Base-by-base conservation (phyloP, 2,888 invertebrate genomes). In the Drosophila crucigera region DNA sequence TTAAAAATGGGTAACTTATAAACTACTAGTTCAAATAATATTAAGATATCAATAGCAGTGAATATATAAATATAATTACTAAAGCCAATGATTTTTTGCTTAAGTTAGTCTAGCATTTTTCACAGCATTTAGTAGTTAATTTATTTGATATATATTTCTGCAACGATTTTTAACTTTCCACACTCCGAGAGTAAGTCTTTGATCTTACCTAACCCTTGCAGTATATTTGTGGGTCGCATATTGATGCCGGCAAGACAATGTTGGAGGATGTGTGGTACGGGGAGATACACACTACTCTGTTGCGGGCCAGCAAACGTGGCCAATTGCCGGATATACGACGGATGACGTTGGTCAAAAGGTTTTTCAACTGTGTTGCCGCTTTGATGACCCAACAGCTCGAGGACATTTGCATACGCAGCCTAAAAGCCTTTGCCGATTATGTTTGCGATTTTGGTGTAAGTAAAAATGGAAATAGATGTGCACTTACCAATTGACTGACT, bases 371-470 rank as follows among this genome's bases (percentile, higher is more conserved):
- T 84, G 95, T 98, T 2, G 96, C 96, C 0, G 96, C 96, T 35
- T 94, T 98, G 49, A 98, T 98, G 98, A 97, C 97, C 0, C 96
- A 96, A 84, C 97, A 98, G 87, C 94, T 99, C 67, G 97, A 98
- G 92, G 95, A 95, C 30, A 93, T 98, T 39, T 97, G 97, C 80
- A 94, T 97, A 50, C 95, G 96, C 83, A 98, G 98, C 6, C 95
- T 98, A 87, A 94, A 95, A 58, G 96, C 97, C 78, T 98, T 95
- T 91, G 96, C 96, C 1, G 94, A 96, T 59, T 97, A 97, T 80
- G 95, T 98, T 41, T 94, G 96, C 78, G 96, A 97, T 91, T 95
- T 96, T 80, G 95, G 95, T 91, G 98, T 97, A 94, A 80, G 87
- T 58, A 35, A 10, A 14, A 6, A 1, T 11, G 19, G 14, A 22